A percentile compares a stretch with the other conserved stretches of the same genome.
Conservation (phyloP, 2,797 vertebrate species). For the Lerista edwardsae region DNA sequence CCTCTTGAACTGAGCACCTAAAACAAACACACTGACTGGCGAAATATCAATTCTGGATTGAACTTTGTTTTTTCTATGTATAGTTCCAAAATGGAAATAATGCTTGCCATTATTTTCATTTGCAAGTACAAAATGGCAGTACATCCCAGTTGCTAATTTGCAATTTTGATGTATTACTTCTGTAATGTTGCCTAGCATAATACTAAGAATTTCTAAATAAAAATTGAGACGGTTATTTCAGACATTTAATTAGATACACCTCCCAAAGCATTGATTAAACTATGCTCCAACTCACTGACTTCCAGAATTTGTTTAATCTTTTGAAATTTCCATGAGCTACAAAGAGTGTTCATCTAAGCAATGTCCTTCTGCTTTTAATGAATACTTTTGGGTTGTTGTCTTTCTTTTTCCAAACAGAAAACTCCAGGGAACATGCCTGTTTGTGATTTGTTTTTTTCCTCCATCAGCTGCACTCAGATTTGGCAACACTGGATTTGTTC, state of each 20-base stretch:
- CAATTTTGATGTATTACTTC: slow-evolving; percentile 58
- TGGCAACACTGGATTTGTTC: not conserved
- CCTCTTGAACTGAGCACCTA: not conserved
- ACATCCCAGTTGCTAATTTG: slow-evolving; percentile 61
- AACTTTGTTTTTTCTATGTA: slow-evolving; percentile 68
- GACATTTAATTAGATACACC: slow-evolving; percentile 68
- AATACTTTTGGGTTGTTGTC: not conserved
- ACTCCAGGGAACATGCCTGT: not conserved
- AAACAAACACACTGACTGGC: not conserved
- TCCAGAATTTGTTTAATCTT: slow-evolving; percentile 42
- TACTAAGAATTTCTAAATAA: slow-evolving; percentile 65
- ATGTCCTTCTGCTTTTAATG: not conserved
- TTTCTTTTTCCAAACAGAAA: not conserved
- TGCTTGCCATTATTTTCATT: slow-evolving; percentile 63
- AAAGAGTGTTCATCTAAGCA: slow-evolving; percentile 44
- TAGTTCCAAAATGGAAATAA: slow-evolving; percentile 64
- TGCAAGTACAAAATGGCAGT: slow-evolving; percentile 61
- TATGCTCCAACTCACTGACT: slow-evolving; percentile 62
- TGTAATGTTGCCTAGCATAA: slow-evolving; percentile 63
- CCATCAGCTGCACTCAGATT: accelerated
- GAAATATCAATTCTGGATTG: slow-evolving; percentile 32
- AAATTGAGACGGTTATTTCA: slow-evolving; percentile 69
- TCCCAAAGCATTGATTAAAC: slow-evolving; percentile 61
- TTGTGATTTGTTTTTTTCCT: slow-evolving; percentile 1
- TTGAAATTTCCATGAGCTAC: slow-evolving; percentile 46